A percentile compares a stretch with the other conserved stretches of the same genome.
phyloP scores from a whole-genome alignment of 2,797 vertebrate genomes.

The Rhadinocentrus ornatus region DNA sequence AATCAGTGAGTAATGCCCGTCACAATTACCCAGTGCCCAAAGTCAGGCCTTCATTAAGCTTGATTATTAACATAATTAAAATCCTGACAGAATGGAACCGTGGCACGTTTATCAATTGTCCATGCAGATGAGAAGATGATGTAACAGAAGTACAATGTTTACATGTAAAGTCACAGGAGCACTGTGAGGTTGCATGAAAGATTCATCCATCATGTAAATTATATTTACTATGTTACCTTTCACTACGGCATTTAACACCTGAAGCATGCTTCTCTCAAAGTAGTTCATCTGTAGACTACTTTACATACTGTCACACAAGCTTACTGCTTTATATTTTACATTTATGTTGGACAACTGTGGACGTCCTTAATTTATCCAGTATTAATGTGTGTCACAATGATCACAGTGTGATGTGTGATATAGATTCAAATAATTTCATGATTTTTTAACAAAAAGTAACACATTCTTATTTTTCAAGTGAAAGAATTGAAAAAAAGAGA shows the following conservation, averaged over 20 bases:
- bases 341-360: not conserved
- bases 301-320: too few relatives aligned
- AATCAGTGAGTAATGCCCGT: conserved; percentile 1
- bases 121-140: not conserved
- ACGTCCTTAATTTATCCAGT: not conserved
- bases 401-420: not conserved
- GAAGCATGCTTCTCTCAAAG: too few relatives aligned
- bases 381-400: not conserved
- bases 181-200: too few relatives aligned
- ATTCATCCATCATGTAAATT: too few relatives aligned
- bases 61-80: conserved; percentile 4
- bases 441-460: too few relatives aligned
- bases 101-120: not conserved
- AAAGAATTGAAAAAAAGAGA: not conserved
- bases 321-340: not conserved
- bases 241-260: too few relatives aligned
- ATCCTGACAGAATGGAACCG: not conserved
- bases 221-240: too few relatives aligned
- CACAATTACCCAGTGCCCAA: conserved; percentile 1
- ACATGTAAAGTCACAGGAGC: not conserved
- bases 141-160: not conserved
- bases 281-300: too few relatives aligned
- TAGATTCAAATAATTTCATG: too few relatives aligned
- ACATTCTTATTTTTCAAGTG: not conserved
- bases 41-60: conserved; percentile 4